phyloP scores from a whole-genome alignment of 2,797 vertebrate genomes.

The Clarias platycephalus region DNA sequence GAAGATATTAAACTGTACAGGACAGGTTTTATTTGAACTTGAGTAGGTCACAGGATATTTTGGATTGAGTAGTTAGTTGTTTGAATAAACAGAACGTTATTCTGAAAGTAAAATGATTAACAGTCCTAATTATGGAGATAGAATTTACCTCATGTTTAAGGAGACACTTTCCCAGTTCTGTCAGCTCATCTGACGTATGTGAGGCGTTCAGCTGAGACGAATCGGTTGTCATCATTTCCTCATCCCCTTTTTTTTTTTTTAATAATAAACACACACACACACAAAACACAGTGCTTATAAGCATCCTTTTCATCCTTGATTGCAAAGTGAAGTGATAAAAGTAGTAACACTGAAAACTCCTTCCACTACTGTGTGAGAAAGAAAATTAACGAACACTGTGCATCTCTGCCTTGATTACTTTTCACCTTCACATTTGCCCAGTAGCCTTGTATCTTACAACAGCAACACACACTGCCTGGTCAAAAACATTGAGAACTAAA shows the following conservation, averaged over 20 bases:
- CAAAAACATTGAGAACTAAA: no score
- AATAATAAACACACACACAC: no score
- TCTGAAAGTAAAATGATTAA: neutral
- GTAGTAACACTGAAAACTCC: no score
- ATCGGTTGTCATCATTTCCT: conserved; percentile 87
- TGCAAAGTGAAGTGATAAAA: no score
- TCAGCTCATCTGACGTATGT: conserved; percentile 81
- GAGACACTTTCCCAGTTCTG: conserved; percentile 90
- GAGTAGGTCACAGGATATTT: neutral
- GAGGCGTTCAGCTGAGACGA: conserved; percentile 69
- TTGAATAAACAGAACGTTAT: neutral
- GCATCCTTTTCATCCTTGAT: neutral
- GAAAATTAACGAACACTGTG: no score
- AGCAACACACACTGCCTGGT: no score
- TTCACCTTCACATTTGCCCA: neutral
- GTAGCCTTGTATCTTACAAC: neutral
- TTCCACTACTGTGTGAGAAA: no score
- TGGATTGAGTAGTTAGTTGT: neutral
- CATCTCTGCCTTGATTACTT: neutral
- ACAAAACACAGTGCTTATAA: neutral
- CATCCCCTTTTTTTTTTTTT: no score
- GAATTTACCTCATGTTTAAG: conserved; percentile 86
- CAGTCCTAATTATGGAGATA: neutral
- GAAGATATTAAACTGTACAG: neutral
- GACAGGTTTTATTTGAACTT: neutral